A percentile compares a stretch with the other conserved stretches of the same genome.
Evolutionary conservation across 2,888 invertebrate species (phyloP).

Genomic region (Chelonus formosanus): DNA sequence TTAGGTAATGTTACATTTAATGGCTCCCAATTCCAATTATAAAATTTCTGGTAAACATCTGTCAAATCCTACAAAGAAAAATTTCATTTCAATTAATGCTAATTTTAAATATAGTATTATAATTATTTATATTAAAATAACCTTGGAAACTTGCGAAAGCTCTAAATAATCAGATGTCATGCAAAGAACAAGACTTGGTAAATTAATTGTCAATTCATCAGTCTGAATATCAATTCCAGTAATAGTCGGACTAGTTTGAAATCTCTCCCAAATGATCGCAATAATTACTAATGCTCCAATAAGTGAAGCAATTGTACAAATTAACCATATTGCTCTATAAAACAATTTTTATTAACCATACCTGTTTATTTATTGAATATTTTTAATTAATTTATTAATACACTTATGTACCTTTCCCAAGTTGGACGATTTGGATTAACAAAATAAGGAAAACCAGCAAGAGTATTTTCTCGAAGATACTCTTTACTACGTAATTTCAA

Average conservation of each 20-base stretch:
- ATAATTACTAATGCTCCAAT: constrained; percentile 80
- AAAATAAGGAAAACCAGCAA: constrained; percentile 83
- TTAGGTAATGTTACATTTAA: not conserved
- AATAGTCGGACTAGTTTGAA: constrained; percentile 84
- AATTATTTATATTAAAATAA: constrained; percentile 16
- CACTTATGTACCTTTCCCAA: constrained; percentile 75
- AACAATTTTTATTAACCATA: constrained; percentile 18
- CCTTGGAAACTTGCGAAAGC: constrained; percentile 30
- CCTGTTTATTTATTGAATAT: not conserved
- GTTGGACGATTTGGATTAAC: constrained; percentile 79
- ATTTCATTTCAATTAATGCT: not conserved
- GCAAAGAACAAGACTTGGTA: constrained; percentile 47
- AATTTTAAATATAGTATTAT: not conserved
- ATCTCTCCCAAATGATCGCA: constrained; percentile 81
- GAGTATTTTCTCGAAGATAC: constrained; percentile 60
- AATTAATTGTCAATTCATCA: constrained; percentile 33
- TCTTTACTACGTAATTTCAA: constrained; percentile 47
- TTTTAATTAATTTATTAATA: too few species aligned
- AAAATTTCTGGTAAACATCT: constrained; percentile 25
- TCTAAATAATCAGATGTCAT: constrained; percentile 38
- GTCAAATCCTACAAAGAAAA: not conserved
- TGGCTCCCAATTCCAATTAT: constrained; percentile 37
- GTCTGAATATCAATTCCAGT: constrained; percentile 71
- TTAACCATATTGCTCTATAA: constrained; percentile 81
- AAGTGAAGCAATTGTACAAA: constrained; percentile 75